Percentiles rank a stretch among this genome's conserved stretches.
These are phyloP conservation scores for Hetaerina americana DNA, from an alignment of 1,140 invertebrate species.

Conservation along the genomic window DNA sequence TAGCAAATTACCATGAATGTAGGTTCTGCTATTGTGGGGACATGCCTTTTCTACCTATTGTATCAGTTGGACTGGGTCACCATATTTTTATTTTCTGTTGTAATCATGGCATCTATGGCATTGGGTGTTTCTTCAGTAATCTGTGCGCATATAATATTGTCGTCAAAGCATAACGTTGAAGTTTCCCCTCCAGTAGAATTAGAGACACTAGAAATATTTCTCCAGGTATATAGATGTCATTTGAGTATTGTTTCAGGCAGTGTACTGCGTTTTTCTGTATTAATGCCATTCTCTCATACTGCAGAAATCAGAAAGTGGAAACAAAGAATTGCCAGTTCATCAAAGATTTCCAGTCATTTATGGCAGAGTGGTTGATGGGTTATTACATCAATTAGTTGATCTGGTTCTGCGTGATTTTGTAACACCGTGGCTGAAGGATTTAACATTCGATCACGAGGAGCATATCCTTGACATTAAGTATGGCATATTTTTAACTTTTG, in stretches of 20 bases:
- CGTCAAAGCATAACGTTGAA: background rate
- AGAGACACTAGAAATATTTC: background rate
- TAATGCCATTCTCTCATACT: background rate
- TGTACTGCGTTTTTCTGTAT: background rate
- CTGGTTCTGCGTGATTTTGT: slow-evolving; percentile 67
- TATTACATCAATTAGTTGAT: slow-evolving; percentile 70
- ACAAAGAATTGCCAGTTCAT: background rate
- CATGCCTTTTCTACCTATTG: background rate
- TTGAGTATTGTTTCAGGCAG: background rate
- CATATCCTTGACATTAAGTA: slow-evolving; percentile 33
- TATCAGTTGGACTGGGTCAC: background rate
- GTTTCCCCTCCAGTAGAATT: background rate
- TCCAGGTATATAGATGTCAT: background rate
- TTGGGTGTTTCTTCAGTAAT: background rate
- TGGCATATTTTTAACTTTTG: slow-evolving; percentile 13
- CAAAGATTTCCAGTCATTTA: slow-evolving; percentile 52
- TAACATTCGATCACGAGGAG: slow-evolving; percentile 40
- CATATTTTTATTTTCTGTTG: background rate
- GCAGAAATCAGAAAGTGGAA: background rate
- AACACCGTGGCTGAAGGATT: slow-evolving; percentile 53
- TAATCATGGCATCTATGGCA: background rate
- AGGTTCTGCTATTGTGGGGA: background rate
- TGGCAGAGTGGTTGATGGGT: slow-evolving; percentile 65
- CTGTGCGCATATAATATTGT: background rate
- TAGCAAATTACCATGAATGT: too few species aligned